A percentile compares a stretch with the other conserved stretches of the same genome.
These are phyloP conservation scores for Drosophila kurseongensis DNA, from an alignment of 1,140 invertebrate species.

Conservation along the genomic window DNA sequence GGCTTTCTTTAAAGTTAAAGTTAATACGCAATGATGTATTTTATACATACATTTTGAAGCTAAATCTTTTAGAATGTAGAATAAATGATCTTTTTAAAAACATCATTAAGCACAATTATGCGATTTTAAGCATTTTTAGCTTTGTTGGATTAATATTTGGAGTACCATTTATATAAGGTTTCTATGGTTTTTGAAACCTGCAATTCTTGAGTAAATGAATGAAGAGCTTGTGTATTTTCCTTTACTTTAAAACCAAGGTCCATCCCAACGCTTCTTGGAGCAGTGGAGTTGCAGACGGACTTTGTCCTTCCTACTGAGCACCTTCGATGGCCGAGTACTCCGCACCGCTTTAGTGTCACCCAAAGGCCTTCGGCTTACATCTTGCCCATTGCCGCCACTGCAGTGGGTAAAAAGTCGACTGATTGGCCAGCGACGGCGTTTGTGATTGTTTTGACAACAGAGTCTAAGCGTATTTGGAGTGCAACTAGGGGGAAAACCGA, in stretches of 20 bases:
- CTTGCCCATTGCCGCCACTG: slow-evolving; percentile 13
- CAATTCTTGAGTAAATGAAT: too few relatives aligned
- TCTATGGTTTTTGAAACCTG: too few relatives aligned
- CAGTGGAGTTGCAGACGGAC: slow-evolving; percentile 3
- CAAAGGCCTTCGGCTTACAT: slow-evolving; percentile 23
- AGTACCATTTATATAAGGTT: too few relatives aligned
- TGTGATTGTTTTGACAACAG: slow-evolving; percentile 48
- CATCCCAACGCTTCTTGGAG: slow-evolving; percentile 5
- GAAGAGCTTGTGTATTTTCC: too few relatives aligned
- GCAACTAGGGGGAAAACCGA: slow-evolving; percentile 11
- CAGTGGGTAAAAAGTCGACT: slow-evolving; percentile 23
- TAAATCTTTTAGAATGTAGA: too few relatives aligned
- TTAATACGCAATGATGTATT: too few relatives aligned
- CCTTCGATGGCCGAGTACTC: slow-evolving; percentile 8
- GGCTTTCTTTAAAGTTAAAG: too few relatives aligned
- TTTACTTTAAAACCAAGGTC: background rate
- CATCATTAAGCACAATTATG: too few relatives aligned
- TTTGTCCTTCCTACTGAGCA: slow-evolving; percentile 40
- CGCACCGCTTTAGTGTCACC: slow-evolving; percentile 3
- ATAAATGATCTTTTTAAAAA: too few relatives aligned
- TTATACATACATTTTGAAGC: too few relatives aligned
- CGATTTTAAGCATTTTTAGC: too few relatives aligned
- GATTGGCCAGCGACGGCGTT: slow-evolving; percentile 32
- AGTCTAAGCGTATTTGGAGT: slow-evolving; percentile 27
- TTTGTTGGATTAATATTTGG: too few relatives aligned